Evolutionary conservation across 1,140 invertebrate genomes (phyloP).

Genomic region (Papilio machaon): DNA sequence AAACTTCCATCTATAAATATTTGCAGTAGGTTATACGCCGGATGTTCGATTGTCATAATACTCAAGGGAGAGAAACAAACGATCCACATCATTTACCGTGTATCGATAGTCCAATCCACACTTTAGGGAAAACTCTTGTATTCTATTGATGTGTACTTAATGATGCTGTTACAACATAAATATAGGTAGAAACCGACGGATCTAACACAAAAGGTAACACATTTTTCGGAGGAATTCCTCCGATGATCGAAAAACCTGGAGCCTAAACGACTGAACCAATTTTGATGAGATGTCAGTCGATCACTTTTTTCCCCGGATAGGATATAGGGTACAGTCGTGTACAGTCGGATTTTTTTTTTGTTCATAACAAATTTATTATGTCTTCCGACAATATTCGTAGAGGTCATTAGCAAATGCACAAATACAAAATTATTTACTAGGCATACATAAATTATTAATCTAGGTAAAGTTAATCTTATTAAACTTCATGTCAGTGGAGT

Average conservation of each 20-base stretch:
- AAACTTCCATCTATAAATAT: not conserved
- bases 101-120: not conserved
- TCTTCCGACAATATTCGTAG: too few species aligned
- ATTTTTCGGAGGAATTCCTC: too few species aligned
- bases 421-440: constrained; percentile 3
- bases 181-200: too few species aligned
- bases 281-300: too few species aligned
- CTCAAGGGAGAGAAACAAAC: not conserved
- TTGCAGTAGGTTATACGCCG: not conserved
- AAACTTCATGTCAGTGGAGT: not conserved
- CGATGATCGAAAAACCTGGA: too few species aligned
- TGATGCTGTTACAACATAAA: not conserved
- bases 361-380: too few species aligned
- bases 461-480: not conserved
- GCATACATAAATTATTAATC: constrained; percentile 11
- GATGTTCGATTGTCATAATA: not conserved
- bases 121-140: not conserved
- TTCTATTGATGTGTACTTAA: not conserved
- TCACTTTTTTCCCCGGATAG: too few species aligned
- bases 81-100: not conserved
- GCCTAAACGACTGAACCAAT: too few species aligned
- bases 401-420: not conserved
- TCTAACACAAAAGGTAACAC: too few species aligned
- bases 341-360: too few species aligned
- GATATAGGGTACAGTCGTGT: too few species aligned